Evolutionary conservation across 1,140 invertebrate genomes (phyloP).

Genomic region (Meloidogyne hapla): DNA sequence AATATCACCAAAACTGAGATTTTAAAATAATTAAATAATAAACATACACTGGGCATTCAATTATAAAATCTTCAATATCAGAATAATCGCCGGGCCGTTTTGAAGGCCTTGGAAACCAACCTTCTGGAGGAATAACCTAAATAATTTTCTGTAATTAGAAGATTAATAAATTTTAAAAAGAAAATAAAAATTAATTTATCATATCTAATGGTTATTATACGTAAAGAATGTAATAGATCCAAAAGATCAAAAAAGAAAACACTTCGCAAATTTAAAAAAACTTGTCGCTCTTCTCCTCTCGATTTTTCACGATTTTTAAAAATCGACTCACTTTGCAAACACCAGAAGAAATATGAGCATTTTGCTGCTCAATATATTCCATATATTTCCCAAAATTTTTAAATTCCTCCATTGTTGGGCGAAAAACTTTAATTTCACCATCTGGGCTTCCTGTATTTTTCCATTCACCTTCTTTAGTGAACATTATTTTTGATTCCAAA

Average conservation of each 20-base stretch:
- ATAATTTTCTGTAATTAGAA: constrained; percentile 22
- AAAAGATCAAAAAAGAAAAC: constrained; percentile 9
- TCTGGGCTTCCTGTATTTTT: constrained; percentile 48
- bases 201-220: not conserved
- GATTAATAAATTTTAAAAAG: not conserved
- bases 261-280: constrained; percentile 15
- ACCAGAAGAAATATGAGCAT: constrained; percentile 53
- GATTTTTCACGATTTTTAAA: not conserved
- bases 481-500: constrained; percentile 24
- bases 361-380: constrained; percentile 43
- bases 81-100: constrained; percentile 32
- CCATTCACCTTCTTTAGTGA: constrained; percentile 45
- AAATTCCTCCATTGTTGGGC: constrained; percentile 56
- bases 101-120: constrained; percentile 51
- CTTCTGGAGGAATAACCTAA: constrained; percentile 55
- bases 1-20: not conserved
- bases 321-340: constrained; percentile 54
- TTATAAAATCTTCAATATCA: constrained; percentile 53
- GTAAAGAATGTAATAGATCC: not conserved
- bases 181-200: not conserved
- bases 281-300: not conserved
- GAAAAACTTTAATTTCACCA: constrained; percentile 51
- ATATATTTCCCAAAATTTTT: constrained; percentile 50
- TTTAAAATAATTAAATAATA: not conserved
- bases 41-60: constrained; percentile 43